These are phyloP conservation scores for Thecocarcelia acutangulata DNA, from an alignment of 2,888 invertebrate species.

Conservation along the genomic window DNA sequence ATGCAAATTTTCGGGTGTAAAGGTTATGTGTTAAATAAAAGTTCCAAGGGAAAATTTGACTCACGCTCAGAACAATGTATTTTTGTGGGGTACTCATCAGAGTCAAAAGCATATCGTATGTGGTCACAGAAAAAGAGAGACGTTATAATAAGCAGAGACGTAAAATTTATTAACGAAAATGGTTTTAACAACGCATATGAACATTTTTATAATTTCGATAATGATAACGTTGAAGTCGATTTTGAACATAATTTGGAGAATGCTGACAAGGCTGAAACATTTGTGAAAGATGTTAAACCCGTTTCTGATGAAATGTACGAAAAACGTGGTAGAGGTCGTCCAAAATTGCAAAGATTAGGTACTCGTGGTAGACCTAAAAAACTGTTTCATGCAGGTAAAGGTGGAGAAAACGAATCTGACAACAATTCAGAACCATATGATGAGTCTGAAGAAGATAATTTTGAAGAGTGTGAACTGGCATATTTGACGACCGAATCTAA, in stretches of 20 bases:
- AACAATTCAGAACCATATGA: slow-evolving; percentile 28
- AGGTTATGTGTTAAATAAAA: no score
- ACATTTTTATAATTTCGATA: no score
- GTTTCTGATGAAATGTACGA: neutral
- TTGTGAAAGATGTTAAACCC: neutral
- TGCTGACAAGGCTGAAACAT: neutral
- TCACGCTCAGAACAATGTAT: no score
- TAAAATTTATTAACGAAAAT: slow-evolving; percentile 62
- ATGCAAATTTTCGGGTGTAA: no score
- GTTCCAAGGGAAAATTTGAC: no score
- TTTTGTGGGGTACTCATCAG: no score
- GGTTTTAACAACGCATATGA: slow-evolving; percentile 43
- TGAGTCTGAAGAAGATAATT: slow-evolving; percentile 28
- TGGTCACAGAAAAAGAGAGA: slow-evolving; percentile 50
- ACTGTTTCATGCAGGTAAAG: slow-evolving; percentile 30
- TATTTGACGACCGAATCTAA: no score
- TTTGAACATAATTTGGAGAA: slow-evolving; percentile 26
- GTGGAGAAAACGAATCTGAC: neutral
- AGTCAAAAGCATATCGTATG: no score
- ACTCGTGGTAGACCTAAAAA: slow-evolving; percentile 58
- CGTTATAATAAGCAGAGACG: slow-evolving; percentile 63
- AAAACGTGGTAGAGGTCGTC: slow-evolving; percentile 61
- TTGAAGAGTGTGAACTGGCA: no score
- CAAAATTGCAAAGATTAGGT: slow-evolving; percentile 48
- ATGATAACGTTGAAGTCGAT: slow-evolving; percentile 41